Conservation (phyloP, 2,113 vertebrate genomes). For the Helogale parvula region DNA sequence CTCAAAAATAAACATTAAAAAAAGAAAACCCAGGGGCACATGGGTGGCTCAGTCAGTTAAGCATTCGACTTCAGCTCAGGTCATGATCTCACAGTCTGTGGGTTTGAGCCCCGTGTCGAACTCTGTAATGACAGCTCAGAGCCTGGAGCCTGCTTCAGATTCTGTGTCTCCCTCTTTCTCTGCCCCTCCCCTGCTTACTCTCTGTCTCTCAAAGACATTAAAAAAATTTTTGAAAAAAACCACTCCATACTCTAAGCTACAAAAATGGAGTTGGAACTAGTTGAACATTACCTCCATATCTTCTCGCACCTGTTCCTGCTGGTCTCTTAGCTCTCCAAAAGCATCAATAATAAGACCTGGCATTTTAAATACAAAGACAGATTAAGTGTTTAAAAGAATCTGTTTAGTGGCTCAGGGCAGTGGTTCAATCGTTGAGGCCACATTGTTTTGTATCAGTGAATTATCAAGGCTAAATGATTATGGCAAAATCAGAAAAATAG, state of each 20-base stretch:
- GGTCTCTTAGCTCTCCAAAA: slow-evolving; percentile 98
- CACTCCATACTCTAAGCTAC: background rate
- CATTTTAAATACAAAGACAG: slow-evolving; percentile 66
- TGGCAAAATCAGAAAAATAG: background rate
- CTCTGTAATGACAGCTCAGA: too few species aligned
- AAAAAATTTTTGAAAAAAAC: too few species aligned
- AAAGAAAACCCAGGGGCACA: too few species aligned
- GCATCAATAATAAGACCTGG: slow-evolving; percentile 98
- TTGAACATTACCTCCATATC: slow-evolving; percentile 95
- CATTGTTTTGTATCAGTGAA: background rate
- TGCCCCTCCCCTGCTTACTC: too few species aligned
- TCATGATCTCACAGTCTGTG: too few species aligned
- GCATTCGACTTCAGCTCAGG: too few species aligned
- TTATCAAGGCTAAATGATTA: background rate
- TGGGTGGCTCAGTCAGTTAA: too few species aligned
- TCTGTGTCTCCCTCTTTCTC: too few species aligned
- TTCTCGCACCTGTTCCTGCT: slow-evolving; percentile 98
- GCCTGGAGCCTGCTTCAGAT: too few species aligned
- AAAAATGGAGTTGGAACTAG: background rate
- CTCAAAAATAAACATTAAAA: too few species aligned
- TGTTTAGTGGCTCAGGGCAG: background rate
- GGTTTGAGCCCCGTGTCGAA: too few species aligned
- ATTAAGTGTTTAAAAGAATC: background rate
- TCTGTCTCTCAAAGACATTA: too few species aligned
- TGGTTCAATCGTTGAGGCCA: background rate